These are phyloP conservation scores for Napeogenes sylphis DNA, from an alignment of 2,888 invertebrate genomes.

Conservation along the genomic window DNA sequence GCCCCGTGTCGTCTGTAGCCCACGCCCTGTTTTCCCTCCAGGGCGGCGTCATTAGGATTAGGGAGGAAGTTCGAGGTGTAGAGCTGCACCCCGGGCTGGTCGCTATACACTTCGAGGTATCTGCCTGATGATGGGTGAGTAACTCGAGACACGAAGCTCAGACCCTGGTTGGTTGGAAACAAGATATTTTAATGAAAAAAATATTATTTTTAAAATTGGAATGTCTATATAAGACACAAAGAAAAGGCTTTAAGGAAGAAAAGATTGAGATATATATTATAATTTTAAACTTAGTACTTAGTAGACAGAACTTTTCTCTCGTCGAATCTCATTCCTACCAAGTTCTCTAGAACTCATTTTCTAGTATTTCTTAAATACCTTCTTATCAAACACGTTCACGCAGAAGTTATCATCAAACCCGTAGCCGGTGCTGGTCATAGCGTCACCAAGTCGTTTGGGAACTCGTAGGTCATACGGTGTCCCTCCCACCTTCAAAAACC, in stretches of 20 bases:
- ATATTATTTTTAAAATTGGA: too few species aligned
- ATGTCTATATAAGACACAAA: too few species aligned
- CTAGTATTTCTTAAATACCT: slow-evolving; percentile 37
- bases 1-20: slow-evolving; percentile 86
- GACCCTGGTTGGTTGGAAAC: slow-evolving; percentile 39
- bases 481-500: slow-evolving; percentile 75
- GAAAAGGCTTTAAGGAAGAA: too few species aligned
- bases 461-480: slow-evolving; percentile 85
- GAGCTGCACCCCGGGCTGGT: slow-evolving; percentile 94
- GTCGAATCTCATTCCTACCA: too few species aligned
- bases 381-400: slow-evolving; percentile 63
- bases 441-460: slow-evolving; percentile 80
- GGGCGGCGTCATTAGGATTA: slow-evolving; percentile 55
- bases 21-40: slow-evolving; percentile 56
- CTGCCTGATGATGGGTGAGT: slow-evolving; percentile 84
- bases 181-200: neutral
- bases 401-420: slow-evolving; percentile 93
- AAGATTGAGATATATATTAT: too few species aligned
- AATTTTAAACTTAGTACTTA: too few species aligned
- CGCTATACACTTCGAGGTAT: slow-evolving; percentile 85
- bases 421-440: slow-evolving; percentile 78
- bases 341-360: too few species aligned
- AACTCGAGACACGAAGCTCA: slow-evolving; percentile 71
- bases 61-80: slow-evolving; percentile 89
- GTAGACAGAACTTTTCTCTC: too few species aligned